These are phyloP conservation scores for Sardinella longiceps DNA, from an alignment of 2,797 vertebrate species.

Conservation along the genomic window DNA sequence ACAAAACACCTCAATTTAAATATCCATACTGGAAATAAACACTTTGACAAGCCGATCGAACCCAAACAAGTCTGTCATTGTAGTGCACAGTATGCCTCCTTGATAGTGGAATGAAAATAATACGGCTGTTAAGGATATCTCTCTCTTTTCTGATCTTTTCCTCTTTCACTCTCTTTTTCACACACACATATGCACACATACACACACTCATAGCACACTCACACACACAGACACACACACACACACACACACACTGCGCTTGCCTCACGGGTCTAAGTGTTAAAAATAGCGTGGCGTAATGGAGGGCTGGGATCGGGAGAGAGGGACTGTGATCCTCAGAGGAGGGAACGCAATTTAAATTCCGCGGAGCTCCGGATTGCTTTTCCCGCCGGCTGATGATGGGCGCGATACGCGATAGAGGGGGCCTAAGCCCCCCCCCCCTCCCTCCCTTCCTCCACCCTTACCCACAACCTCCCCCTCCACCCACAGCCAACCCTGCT, in stretches of 20 bases:
- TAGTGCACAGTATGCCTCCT: neutral
- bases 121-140: neutral
- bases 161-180: neutral
- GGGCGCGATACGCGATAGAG: constrained; percentile 62
- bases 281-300: constrained; percentile 73
- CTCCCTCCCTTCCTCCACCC: constrained; percentile 53
- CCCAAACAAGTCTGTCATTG: neutral
- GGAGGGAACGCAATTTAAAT: constrained; percentile 72
- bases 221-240: neutral
- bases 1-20: neutral
- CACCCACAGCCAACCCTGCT: no score
- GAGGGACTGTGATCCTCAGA: constrained; percentile 58
- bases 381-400: constrained; percentile 67
- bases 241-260: constrained; percentile 38
- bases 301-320: constrained; percentile 66
- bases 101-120: neutral
- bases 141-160: neutral
- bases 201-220: neutral
- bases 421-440: constrained; percentile 64
- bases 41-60: constrained; percentile 5
- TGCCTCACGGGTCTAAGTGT: constrained; percentile 58
- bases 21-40: constrained; percentile 13
- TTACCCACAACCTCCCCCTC: constrained; percentile 35
- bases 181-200: neutral
- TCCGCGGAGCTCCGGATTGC: constrained; percentile 71